These are phyloP conservation scores for Gorsachius goisagi DNA, from an alignment of 2,113 vertebrate species.

Conservation along the genomic window DNA sequence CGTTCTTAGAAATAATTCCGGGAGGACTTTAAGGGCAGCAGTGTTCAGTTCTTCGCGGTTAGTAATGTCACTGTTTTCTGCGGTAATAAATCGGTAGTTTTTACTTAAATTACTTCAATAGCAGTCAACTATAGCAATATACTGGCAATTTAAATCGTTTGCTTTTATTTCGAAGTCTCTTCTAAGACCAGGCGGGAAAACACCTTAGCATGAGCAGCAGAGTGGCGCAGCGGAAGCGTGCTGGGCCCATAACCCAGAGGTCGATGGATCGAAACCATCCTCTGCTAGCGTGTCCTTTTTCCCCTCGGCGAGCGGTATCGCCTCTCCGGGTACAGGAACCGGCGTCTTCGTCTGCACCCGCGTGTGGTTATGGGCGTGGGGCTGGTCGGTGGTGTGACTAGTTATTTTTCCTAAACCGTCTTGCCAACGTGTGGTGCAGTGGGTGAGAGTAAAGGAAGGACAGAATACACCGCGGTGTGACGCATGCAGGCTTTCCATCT, in stretches of 20 bases:
- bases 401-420: rapidly evolving
- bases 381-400: rapidly evolving
- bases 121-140: too few relatives aligned
- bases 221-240: slow-evolving; percentile 55
- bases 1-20: rapidly evolving
- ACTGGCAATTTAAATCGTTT: neutral
- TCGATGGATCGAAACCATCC: slow-evolving; percentile 38
- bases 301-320: too few relatives aligned
- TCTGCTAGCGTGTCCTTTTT: neutral
- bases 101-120: neutral
- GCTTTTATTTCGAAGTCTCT: too few relatives aligned
- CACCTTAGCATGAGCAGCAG: too few relatives aligned
- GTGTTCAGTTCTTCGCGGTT: neutral
- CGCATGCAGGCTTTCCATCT: rapidly evolving
- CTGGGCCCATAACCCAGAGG: slow-evolving; percentile 55
- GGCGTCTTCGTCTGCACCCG: rapidly evolving
- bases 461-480: rapidly evolving
- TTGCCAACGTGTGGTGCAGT: rapidly evolving
- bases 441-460: rapidly evolving
- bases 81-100: neutral
- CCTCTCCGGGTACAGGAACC: neutral
- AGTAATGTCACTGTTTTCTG: neutral
- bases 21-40: neutral
- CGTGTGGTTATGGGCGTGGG: rapidly evolving
- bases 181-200: rapidly evolving